phyloP scores from a whole-genome alignment of 2,797 vertebrate species.

The Discoglossus pictus region DNA sequence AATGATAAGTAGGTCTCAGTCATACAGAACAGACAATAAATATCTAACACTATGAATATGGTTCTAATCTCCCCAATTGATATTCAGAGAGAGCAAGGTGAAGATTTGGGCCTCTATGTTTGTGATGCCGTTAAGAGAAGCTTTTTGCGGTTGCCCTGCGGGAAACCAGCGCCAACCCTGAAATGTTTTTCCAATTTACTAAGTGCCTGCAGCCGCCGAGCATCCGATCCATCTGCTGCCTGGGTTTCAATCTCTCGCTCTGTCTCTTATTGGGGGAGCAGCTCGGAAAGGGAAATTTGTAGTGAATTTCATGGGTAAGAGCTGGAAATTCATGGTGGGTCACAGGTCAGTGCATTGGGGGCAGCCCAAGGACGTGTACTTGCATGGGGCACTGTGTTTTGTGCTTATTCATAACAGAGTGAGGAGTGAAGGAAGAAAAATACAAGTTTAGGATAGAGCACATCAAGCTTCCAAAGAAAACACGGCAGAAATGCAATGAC shows the following conservation, averaged over 20 bases:
- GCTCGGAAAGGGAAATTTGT: constrained; percentile 33
- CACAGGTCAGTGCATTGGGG: constrained; percentile 31
- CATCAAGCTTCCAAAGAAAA: background rate
- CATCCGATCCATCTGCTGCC: constrained; percentile 35
- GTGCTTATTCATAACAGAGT: background rate
- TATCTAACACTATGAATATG: no score
- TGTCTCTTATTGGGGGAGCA: constrained; percentile 9
- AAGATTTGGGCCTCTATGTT: constrained; percentile 1
- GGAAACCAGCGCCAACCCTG: constrained; percentile 5
- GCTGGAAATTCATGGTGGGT: constrained; percentile 26
- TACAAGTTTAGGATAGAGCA: background rate
- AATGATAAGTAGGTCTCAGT: no score
- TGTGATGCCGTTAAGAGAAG: constrained; percentile 8
- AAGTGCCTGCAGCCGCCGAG: constrained; percentile 40
- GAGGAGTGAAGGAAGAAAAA: background rate
- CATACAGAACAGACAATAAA: no score
- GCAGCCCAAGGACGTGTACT: constrained; percentile 4
- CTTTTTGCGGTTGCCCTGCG: constrained; percentile 25
- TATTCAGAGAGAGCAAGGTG: constrained; percentile 23
- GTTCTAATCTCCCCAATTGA: no score
- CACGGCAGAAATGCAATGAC: background rate
- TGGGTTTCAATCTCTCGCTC: constrained; percentile 21
- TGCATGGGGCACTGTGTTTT: constrained; percentile 8
- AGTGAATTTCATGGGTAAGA: constrained; percentile 44
- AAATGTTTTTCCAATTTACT: constrained; percentile 47